Evolutionary conservation across 2,797 vertebrate genomes (phyloP).

Genomic region (Rachycentron canadum): DNA sequence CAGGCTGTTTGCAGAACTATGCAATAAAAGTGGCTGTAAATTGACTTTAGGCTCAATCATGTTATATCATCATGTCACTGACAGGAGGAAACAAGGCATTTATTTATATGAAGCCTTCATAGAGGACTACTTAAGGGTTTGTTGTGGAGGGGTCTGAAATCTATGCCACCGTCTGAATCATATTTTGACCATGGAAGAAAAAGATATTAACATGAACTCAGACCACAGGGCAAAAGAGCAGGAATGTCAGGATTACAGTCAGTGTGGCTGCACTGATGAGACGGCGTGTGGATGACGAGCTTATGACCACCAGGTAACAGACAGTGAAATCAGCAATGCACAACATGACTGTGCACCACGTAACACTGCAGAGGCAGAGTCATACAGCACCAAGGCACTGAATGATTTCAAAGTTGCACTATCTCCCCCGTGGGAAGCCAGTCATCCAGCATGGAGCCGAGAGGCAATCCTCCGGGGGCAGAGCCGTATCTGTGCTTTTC

Average conservation of each 20-base stretch:
- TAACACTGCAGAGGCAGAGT: slow-evolving; percentile 36
- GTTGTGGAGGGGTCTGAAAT: slow-evolving; percentile 14
- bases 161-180: slow-evolving; percentile 15
- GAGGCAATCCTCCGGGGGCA: slow-evolving; percentile 57
- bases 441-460: slow-evolving; percentile 57
- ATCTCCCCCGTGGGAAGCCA: slow-evolving; percentile 58
- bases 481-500: slow-evolving; percentile 46
- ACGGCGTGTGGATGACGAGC: slow-evolving; percentile 67
- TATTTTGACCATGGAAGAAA: slow-evolving; percentile 30
- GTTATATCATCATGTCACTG: slow-evolving; percentile 16
- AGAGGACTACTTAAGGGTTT: slow-evolving; percentile 10
- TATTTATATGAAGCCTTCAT: slow-evolving; percentile 1
- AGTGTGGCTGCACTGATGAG: slow-evolving; percentile 66
- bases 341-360: slow-evolving; percentile 18
- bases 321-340: slow-evolving; percentile 49
- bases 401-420: slow-evolving; percentile 54
- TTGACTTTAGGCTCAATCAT: slow-evolving; percentile 24
- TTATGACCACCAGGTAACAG: slow-evolving; percentile 66
- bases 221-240: slow-evolving; percentile 31
- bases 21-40: slow-evolving; percentile 23
- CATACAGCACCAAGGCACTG: slow-evolving; percentile 25
- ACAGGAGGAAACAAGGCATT: slow-evolving; percentile 13
- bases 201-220: slow-evolving; percentile 38
- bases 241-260: slow-evolving; percentile 61
- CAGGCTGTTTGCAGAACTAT: slow-evolving; percentile 14